phyloP scores from a whole-genome alignment of 2,797 vertebrate species.

The Cercopithecus diana region DNA sequence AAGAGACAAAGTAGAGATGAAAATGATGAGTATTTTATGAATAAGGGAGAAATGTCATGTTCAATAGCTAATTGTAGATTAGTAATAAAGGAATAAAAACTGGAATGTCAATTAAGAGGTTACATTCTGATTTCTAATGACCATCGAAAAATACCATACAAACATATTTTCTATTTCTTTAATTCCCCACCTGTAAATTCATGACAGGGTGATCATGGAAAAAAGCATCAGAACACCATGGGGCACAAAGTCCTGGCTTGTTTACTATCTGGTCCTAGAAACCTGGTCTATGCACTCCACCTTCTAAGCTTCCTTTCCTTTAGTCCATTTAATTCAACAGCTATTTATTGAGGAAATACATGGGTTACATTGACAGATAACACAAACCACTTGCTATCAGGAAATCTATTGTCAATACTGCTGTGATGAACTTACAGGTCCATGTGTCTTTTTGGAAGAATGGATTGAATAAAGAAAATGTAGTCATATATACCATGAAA shows the following conservation, averaged over 20 bases:
- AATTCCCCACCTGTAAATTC: neutral
- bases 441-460: neutral
- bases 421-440: neutral
- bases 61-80: neutral
- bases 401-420: neutral
- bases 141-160: neutral
- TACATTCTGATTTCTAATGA: neutral
- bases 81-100: neutral
- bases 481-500: neutral
- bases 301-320: neutral
- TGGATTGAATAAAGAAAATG: neutral
- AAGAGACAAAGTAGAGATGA: neutral
- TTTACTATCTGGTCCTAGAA: fast-evolving
- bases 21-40: neutral
- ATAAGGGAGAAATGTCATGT: neutral
- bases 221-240: neutral
- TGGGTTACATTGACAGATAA: neutral
- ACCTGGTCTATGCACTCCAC: neutral
- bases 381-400: neutral
- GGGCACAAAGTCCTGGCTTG: neutral
- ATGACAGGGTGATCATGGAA: neutral
- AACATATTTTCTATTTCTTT: neutral
- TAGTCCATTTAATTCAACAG: neutral
- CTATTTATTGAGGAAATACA: neutral
- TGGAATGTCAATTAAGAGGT: neutral